phyloP scores from a whole-genome alignment of 1,140 invertebrate genomes.

The Aphidius gifuensis region DNA sequence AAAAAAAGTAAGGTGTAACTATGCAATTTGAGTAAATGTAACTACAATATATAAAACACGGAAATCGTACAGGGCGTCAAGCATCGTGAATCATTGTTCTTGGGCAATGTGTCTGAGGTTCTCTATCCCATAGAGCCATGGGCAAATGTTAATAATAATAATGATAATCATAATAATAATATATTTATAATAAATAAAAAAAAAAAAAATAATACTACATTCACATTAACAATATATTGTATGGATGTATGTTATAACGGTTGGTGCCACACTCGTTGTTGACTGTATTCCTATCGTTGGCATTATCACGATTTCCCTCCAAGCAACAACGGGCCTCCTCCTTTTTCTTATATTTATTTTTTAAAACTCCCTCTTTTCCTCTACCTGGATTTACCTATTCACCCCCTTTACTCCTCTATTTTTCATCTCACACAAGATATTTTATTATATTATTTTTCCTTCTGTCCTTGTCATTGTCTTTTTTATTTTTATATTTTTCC shows the following conservation, averaged over 20 bases:
- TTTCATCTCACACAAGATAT: too few relatives aligned
- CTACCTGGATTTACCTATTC: constrained; percentile 4
- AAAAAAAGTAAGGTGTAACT: constrained; percentile 10
- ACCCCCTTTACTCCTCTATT: background rate
- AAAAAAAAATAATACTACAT: too few relatives aligned
- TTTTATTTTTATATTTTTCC: background rate
- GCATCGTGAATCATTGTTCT: constrained; percentile 40
- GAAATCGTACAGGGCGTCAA: constrained; percentile 27
- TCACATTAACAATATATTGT: too few relatives aligned
- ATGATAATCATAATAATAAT: too few relatives aligned
- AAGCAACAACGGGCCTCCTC: too few relatives aligned
- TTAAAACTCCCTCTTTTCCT: constrained; percentile 18
- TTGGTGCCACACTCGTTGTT: constrained; percentile 20
- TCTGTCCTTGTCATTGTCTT: too few relatives aligned
- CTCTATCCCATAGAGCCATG: background rate
- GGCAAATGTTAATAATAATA: too few relatives aligned
- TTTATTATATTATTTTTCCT: too few relatives aligned
- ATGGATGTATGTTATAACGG: constrained; percentile 22
- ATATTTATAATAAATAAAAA: too few relatives aligned
- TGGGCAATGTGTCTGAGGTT: constrained; percentile 26
- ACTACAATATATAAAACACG: constrained; percentile 23
- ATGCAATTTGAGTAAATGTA: constrained; percentile 4
- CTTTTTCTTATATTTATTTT: too few relatives aligned
- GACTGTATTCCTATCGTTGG: constrained; percentile 33
- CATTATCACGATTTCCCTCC: constrained; percentile 36